Evolutionary conservation across 2,797 vertebrate species (phyloP), one percentile per base, ranked within the genome.

Genomic region (Emydoidea blandingii): DNA sequence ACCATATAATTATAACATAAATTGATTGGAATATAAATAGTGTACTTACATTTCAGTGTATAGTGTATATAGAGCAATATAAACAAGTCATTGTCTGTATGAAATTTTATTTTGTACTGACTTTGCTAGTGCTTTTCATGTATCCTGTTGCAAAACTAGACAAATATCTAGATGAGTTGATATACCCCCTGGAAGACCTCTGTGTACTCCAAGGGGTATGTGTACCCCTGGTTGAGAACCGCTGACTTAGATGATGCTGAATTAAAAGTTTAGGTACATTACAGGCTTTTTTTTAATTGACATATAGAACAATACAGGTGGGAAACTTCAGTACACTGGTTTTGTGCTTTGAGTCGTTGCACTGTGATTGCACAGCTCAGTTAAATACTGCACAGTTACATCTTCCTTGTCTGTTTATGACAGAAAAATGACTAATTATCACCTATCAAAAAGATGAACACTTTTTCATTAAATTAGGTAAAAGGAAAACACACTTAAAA

Each of bases 381-480:
- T 97, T 97, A 97, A 98, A 96, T 94, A 91, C 94, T 90, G 86
- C 88, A 79, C 74, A 81, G 96, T 89, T 96, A 95, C 94, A 94
- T 97, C 96, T 95, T 96, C 96, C 97, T 97, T 97, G 97, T 97
- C 97, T 98, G 97, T 98, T 98, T 98, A 95, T 97, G 97, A 98
- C 98, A 98, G 98, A 96, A 97, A 97, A 97, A 97, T 87, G 85
- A 88, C 92, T 98, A 98, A 98, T 98, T 97, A 97, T 97, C 90
- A 98, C 97, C 97, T 97, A 97, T 98, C 98, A 98, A 95, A 97
- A 97, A 95, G 97, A 97, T 88, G 91, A 98, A 87, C 96, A 96
- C 85, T 96, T 98, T 96, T 98, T 97, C 92, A 96, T 97, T 97
- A 98, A 97, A 97, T 98, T 96, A 97, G 97, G 96, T 93, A 98